These are phyloP conservation scores for Drosophila mimica DNA, from an alignment of 2,888 invertebrate genomes.

Conservation along the genomic window DNA sequence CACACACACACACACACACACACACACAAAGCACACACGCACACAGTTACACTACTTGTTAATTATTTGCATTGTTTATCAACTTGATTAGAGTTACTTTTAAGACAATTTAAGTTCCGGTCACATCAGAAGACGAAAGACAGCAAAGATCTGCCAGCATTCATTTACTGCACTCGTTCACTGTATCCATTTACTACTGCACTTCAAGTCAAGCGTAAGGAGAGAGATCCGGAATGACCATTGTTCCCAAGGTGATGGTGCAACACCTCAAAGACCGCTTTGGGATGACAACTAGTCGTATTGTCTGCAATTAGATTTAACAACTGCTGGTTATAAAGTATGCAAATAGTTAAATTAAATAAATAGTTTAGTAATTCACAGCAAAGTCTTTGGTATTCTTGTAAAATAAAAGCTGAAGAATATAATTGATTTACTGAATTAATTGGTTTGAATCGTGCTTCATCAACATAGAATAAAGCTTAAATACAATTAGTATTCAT, in stretches of 20 bases:
- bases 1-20: not conserved
- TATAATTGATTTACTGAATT: not conserved
- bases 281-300: not conserved
- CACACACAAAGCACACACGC: too few species aligned
- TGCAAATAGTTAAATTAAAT: not conserved
- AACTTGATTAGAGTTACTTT: constrained; percentile 44
- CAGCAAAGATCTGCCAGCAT: constrained; percentile 20
- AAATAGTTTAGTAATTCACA: not conserved
- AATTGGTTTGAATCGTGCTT: not conserved
- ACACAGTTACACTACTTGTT: not conserved
- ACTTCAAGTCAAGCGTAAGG: not conserved
- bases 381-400: not conserved
- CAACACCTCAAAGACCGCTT: not conserved
- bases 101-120: constrained; percentile 12
- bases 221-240: not conserved
- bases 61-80: constrained; percentile 43
- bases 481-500: constrained; percentile 23
- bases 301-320: not conserved
- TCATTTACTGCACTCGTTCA: constrained; percentile 22
- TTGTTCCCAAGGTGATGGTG: not conserved
- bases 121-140: constrained; percentile 11
- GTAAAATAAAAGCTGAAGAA: not conserved
- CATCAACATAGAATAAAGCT: not conserved
- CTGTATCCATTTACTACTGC: constrained; percentile 15
- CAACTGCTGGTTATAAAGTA: not conserved